A percentile compares a stretch with the other conserved stretches of the same genome.
These are phyloP conservation scores for Drosophila varians DNA, from an alignment of 1,140 invertebrate genomes.

Conservation along the genomic window DNA sequence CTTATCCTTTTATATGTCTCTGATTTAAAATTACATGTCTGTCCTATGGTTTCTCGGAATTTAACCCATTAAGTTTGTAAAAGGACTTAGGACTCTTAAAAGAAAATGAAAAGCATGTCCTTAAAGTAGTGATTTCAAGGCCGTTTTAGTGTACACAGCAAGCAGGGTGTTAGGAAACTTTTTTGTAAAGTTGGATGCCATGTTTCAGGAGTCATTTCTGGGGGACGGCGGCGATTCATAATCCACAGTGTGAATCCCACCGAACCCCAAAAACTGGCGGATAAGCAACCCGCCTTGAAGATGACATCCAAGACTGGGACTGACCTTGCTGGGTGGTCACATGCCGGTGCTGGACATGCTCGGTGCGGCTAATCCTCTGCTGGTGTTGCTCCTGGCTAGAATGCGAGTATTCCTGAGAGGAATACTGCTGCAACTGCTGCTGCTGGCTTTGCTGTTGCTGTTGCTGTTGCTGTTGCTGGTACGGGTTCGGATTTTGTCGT, in stretches of 20 bases:
- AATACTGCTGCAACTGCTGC: slow-evolving; percentile 86
- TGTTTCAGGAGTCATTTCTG: slow-evolving; percentile 40
- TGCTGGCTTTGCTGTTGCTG: slow-evolving; percentile 85
- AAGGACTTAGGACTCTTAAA: no score
- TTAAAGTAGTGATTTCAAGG: not conserved
- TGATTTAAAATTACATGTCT: no score
- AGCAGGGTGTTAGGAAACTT: slow-evolving; percentile 12
- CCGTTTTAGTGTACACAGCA: slow-evolving; percentile 2
- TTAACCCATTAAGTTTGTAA: no score
- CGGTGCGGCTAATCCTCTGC: slow-evolving; percentile 88
- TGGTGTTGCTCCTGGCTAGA: slow-evolving; percentile 83
- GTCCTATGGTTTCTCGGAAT: no score
- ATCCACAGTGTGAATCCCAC: slow-evolving; percentile 78
- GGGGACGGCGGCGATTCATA: slow-evolving; percentile 62
- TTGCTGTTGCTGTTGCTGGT: slow-evolving; percentile 79
- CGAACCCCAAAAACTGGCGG: slow-evolving; percentile 43
- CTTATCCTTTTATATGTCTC: no score
- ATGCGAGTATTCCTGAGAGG: slow-evolving; percentile 81
- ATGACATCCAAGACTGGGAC: slow-evolving; percentile 58
- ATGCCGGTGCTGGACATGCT: slow-evolving; percentile 89
- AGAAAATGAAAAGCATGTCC: not conserved
- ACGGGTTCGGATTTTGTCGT: slow-evolving; percentile 83
- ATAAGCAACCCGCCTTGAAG: slow-evolving; percentile 7
- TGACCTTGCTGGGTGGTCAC: slow-evolving; percentile 91
- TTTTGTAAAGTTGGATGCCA: not conserved